Conservation (phyloP, 1,140 invertebrate genomes). For the Microplitis demolitor region DNA sequence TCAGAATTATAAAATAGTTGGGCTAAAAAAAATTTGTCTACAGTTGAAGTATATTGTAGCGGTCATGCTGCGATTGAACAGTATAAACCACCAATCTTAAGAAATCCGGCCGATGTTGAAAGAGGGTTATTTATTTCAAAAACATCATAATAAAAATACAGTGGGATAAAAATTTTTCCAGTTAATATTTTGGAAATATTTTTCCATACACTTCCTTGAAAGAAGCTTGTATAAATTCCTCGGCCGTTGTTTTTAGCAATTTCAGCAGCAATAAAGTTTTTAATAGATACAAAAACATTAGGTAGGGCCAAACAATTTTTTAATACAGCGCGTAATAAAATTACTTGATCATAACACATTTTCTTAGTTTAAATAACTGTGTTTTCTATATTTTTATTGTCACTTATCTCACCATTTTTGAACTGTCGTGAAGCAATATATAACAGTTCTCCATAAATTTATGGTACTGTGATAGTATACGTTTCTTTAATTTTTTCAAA, state of each 20-base stretch:
- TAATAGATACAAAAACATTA: no score
- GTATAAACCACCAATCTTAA: neutral
- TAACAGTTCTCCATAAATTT: neutral
- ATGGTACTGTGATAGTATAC: neutral
- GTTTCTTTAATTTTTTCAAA: slow-evolving; percentile 1
- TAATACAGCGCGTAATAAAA: no score
- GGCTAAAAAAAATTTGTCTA: neutral
- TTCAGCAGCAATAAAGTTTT: no score
- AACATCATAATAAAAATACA: neutral
- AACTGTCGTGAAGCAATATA: no score
- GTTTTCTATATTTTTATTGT: no score
- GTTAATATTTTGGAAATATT: no score
- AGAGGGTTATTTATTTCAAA: neutral
- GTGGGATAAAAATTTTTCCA: neutral
- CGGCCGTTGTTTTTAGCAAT: no score
- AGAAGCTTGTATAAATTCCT: neutral
- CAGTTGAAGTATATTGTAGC: neutral
- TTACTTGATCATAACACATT: no score
- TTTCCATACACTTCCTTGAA: slow-evolving; percentile 5
- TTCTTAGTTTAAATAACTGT: no score
- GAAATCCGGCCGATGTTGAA: neutral
- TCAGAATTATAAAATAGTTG: neutral
- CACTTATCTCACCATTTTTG: no score
- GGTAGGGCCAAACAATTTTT: no score
- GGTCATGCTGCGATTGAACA: neutral